Conservation (phyloP, 1,140 invertebrate genomes). For the Sminthurides bifidus region DNA sequence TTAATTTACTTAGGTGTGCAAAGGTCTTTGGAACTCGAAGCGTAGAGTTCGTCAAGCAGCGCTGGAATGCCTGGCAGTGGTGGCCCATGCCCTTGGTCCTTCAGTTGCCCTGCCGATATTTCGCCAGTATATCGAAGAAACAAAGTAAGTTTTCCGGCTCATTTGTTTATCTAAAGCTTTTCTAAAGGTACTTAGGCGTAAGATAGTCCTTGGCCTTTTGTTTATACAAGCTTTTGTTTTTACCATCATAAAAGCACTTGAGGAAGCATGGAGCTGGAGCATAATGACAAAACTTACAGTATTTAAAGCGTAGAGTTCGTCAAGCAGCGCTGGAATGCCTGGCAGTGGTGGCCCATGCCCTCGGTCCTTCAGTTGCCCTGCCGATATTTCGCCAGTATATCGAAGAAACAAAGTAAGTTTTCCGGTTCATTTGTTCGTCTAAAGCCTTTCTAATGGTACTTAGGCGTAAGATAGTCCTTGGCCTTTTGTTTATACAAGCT, state of each 20-base stretch:
- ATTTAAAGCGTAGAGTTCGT: conserved; percentile 57
- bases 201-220: no score
- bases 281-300: conserved; percentile 50
- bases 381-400: conserved; percentile 28
- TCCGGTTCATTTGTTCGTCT: no score
- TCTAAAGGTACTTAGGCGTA: no score
- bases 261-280: neutral
- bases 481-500: no score
- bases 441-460: no score
- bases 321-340: conserved; percentile 69
- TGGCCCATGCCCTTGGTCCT: conserved; percentile 58
- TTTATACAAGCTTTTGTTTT: no score
- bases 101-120: conserved; percentile 28
- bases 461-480: no score
- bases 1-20: conserved; percentile 39
- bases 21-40: conserved; percentile 52
- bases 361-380: conserved; percentile 40
- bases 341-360: conserved; percentile 60
- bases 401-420: conserved; percentile 15
- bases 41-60: conserved; percentile 62
- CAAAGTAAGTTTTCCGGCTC: conserved; percentile 8
- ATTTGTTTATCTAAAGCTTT: no score
- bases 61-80: conserved; percentile 63
- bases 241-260: neutral
- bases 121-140: conserved; percentile 28